Percentiles rank a stretch among this genome's conserved stretches.
phyloP scores from a whole-genome alignment of 2,797 vertebrate species.

The Eidolon dupreanum region DNA sequence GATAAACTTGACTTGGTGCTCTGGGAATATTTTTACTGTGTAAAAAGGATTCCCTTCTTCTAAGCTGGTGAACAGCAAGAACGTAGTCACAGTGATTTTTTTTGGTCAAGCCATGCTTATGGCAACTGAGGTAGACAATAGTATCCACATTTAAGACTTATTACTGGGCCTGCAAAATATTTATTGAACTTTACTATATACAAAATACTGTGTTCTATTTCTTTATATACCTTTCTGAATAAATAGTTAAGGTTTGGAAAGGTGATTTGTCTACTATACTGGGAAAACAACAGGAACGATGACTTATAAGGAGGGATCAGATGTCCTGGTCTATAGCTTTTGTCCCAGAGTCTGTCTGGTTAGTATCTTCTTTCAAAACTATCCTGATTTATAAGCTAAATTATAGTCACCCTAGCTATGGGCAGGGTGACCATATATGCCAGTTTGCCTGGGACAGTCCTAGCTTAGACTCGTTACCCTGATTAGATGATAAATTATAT shows the following conservation, averaged over 20 bases:
- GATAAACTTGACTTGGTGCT: background rate
- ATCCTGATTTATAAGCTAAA: background rate
- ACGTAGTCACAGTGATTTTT: background rate
- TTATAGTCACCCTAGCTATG: background rate
- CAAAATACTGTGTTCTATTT: background rate
- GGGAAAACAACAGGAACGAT: background rate
- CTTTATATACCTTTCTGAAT: background rate
- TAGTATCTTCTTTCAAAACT: background rate
- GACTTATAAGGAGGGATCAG: background rate
- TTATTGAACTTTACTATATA: background rate
- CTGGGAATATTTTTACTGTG: background rate
- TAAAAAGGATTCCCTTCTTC: background rate
- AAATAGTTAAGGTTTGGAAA: background rate
- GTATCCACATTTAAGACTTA: background rate
- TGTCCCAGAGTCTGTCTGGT: background rate
- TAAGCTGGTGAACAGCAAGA: background rate
- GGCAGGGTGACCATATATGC: background rate
- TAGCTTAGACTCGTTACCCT: background rate
- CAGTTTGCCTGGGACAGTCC: background rate
- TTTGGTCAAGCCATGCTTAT: background rate
- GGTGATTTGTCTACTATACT: background rate
- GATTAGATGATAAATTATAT: background rate
- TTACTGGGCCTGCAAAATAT: background rate
- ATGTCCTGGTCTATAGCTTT: background rate
- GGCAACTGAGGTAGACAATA: background rate